Base-by-base conservation (phyloP, 2,797 vertebrate species). In the Nothura maculosa region DNA sequence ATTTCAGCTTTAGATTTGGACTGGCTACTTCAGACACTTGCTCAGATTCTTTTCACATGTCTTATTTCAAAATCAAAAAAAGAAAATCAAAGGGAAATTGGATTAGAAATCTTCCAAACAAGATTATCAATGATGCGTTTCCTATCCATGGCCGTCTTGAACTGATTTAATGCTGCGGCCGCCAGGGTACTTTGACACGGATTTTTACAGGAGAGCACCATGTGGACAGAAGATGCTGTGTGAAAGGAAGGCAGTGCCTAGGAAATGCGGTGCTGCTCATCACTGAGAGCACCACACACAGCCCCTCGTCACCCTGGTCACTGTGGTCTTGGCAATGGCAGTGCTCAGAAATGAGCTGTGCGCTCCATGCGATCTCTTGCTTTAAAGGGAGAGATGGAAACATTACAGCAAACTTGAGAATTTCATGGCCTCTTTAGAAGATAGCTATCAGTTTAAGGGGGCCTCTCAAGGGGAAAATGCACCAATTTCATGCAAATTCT, bases 231-330 rank as follows among this genome's bases (percentile, higher is more conserved):
- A 34, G 22, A 10, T 40, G 58, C 30, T 34, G 20, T 72, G 47
- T 8, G 1, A 4, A n/a, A 38, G 25, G 32, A 63, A 54, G 62
- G 2, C 3, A 21, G 40, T 12, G 15, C 42, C 73, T 8, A 0
- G 0, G 14, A 27, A 30, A 42, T 6, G 50, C 34, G 27, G 6
- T 0, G 0, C 54, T 48, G 28, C 22, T 73, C 13, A 25, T 61
- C 18, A 48, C 63, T 10, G 4, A 8, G 8, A 47, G 47, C 0
- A 0, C 17, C 2, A 3, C 4, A 0, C 52, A 16, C 0, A 0
- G 45, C 36, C 52, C 3, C 1, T 19, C 8, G 9, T 67, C 54
- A 15, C 52, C n/a, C 3, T 18, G 32, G 48, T 50, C 48, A 13
- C 25, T 13, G 24, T 25, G 24, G 5, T 24, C 42, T 22, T 68